Percentiles rank a stretch among this genome's conserved stretches.
These are phyloP conservation scores for Petaurus breviceps DNA, from an alignment of 2,113 vertebrate genomes.

Conservation along the genomic window DNA sequence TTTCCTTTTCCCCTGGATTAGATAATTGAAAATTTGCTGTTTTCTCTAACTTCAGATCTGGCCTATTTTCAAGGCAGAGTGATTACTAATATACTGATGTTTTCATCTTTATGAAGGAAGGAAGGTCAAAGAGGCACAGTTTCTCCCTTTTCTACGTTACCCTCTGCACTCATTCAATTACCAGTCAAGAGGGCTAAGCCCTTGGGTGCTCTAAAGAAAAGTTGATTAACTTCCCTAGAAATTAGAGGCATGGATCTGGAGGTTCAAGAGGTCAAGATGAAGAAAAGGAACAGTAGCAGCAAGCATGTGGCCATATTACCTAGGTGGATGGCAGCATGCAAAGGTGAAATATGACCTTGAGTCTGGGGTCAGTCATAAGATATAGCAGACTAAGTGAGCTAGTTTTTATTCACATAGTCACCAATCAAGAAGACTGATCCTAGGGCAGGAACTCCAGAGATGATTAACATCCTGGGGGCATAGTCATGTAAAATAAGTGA, in stretches of 20 bases:
- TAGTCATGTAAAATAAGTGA: not conserved
- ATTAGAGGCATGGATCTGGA: not conserved
- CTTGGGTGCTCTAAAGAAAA: not conserved
- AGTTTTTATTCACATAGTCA: not conserved
- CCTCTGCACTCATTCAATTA: not conserved
- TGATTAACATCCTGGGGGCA: not conserved
- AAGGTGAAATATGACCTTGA: not conserved
- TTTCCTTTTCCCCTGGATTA: conserved; percentile 16
- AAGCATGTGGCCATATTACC: not conserved
- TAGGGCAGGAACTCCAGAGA: not conserved
- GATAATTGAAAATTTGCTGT: conserved; percentile 10
- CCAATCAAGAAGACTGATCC: not conserved
- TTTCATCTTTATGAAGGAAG: conserved; percentile 2
- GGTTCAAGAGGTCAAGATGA: not conserved
- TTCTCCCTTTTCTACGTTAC: not conserved
- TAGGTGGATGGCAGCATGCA: not conserved
- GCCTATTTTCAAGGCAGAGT: conserved; percentile 11
- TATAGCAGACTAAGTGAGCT: not conserved
- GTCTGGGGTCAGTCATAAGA: not conserved
- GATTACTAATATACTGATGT: conserved; percentile 9
- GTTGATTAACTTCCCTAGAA: not conserved
- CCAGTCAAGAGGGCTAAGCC: not conserved
- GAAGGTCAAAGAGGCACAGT: not conserved
- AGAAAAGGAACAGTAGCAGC: not conserved
- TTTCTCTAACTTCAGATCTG: conserved; percentile 21